Evolutionary conservation across 2,113 vertebrate species (phyloP).

Genomic region (Burhinus bistriatus): DNA sequence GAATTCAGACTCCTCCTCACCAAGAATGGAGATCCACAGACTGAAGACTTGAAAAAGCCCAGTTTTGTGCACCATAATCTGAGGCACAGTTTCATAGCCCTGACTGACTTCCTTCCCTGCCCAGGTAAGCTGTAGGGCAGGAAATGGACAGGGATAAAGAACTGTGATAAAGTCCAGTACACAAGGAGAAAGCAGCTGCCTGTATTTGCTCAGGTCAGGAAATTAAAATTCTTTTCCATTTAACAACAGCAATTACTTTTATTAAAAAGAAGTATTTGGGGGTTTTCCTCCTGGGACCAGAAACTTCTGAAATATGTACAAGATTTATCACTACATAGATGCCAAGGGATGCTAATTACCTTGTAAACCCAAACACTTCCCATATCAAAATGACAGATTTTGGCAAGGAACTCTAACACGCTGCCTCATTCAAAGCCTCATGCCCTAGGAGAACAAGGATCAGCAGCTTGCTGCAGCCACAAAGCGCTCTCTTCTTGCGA

Average conservation of each 20-base stretch:
- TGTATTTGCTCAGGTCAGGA: background rate
- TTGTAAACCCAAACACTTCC: background rate
- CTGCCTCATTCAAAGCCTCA: background rate
- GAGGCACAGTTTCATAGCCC: background rate
- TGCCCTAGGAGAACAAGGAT: background rate
- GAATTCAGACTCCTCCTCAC: background rate
- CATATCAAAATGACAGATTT: background rate
- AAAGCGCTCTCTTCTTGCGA: background rate
- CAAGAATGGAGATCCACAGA: background rate
- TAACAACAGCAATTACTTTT: background rate
- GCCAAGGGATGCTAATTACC: background rate
- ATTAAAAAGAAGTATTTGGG: background rate
- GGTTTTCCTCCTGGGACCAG: background rate
- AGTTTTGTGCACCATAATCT: background rate
- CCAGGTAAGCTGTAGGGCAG: background rate
- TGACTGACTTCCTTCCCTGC: background rate
- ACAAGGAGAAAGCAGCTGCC: background rate
- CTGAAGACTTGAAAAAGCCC: background rate
- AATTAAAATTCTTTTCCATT: no score
- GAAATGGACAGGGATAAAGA: background rate
- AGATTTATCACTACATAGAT: background rate
- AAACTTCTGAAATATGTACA: background rate
- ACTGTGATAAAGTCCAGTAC: background rate
- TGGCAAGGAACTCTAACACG: background rate
- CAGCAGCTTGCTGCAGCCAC: background rate